Conservation (phyloP, 2,797 vertebrate genomes). For the Staurois parvus region DNA sequence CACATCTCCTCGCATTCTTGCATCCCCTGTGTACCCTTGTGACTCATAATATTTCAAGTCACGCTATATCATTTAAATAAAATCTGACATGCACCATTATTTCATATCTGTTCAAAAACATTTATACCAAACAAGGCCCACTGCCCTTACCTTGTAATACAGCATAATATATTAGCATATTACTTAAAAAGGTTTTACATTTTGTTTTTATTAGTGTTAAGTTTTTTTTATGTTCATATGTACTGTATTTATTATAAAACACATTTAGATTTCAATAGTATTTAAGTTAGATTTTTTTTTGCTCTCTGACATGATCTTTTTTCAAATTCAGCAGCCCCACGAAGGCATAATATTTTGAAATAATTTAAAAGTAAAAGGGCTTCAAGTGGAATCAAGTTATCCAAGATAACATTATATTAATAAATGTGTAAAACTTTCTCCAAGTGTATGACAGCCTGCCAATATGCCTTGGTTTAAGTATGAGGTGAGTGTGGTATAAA, state of each 20-base stretch:
- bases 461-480: neutral
- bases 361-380: neutral
- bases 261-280: neutral
- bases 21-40: neutral
- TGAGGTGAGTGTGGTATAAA: neutral
- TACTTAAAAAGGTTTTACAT: neutral
- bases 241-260: neutral
- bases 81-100: too few species aligned
- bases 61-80: too few species aligned
- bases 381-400: neutral
- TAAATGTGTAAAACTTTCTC: neutral
- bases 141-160: too few species aligned
- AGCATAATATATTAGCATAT: too few species aligned
- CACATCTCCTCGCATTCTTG: neutral
- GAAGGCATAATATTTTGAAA: neutral
- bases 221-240: neutral
- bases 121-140: too few species aligned
- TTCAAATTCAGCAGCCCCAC: neutral
- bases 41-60: too few species aligned
- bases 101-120: too few species aligned
- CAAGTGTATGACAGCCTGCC: neutral
- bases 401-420: neutral
- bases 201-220: neutral
- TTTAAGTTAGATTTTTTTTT: neutral
- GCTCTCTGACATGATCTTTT: neutral